Base-by-base conservation (phyloP, 2,888 invertebrate genomes). In the Metellina segmentata region DNA sequence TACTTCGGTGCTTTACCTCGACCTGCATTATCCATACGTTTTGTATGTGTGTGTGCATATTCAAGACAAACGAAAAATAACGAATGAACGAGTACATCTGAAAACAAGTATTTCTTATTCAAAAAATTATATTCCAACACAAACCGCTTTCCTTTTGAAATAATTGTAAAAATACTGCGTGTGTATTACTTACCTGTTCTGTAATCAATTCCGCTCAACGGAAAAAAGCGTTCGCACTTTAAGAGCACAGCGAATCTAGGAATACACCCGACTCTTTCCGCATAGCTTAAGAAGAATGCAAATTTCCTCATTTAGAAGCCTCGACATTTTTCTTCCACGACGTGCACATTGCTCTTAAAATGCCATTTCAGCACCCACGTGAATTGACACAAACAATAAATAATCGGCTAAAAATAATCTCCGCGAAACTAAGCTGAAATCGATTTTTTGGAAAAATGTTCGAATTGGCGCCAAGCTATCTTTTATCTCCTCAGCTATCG, bases 391-490 rank as follows among this genome's bases (percentile, higher is more conserved):
- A 89, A 83, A 85, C 89, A 89, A 89, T 89, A 89, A 89, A 89
- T 89, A 89, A 89, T 89, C 83, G 77, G 52, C 89, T 78, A 70
- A 83, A 83, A 89, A 89, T 89, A 89, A 89, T 89, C 89, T 89
- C 8, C 51, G 75, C 16, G 71, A 69, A 81, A 85, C 81, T 77
- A 89, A 82, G 83, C 83, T 20, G 53, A 72, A 85, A 89, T 89
- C 89, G 89, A 89, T 89, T 85, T 89, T 83, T 78, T 48, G 71
- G 83, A 83, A 87, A 91, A 91, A 79, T 91, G 83, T 72, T 79
- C 52, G 75, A 70, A 91, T 91, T 78, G 91, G 86, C 87, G 91
- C 78, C 82, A n/a, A n/a, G 71, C 83, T 78, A 87, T 87, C 86
- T 81, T 70, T 78, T 86, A 90, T 90, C 91, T 82, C 72, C 53